Base-by-base conservation (phyloP, 2,113 vertebrate species). In the Limanda limanda region DNA sequence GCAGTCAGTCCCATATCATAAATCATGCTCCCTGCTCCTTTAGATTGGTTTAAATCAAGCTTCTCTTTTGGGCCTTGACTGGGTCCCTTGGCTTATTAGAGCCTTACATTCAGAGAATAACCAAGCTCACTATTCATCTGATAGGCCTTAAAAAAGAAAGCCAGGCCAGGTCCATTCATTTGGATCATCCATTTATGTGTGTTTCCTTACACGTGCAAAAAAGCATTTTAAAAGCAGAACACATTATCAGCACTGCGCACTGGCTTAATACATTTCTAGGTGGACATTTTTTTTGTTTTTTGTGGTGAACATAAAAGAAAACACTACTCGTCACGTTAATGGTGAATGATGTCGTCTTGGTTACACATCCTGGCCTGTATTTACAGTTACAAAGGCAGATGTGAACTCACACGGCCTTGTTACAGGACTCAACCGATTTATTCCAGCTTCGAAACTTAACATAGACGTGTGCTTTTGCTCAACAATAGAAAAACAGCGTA, bases 11-110 rank as follows among this genome's bases (percentile, higher is more conserved):
- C 81, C 65, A 81, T 85, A 71, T 93, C 87, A 70, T 91, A 92
- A 94, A 94, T 92, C 92, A 93, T 85, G 81, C 79, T 92, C 88
- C 24, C 59, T 81, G 85, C 72, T 84, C 74, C 56, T 83, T 90
- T 83, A 90, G 88, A 91, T 90, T 92, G 87, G 86, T 92, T 93
- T 92, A 92, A 92, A 91, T 92, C 72, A 69, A 86, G 91, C 86
- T 84, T 89, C 86, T 87, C 89, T 85, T 89, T 87, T 78, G 86
- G 87, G 91, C 82, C 84, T 85, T 69, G 85, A 86, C 87, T 89
- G 58, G 83, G 87, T 94, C 91, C 86, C 90, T 79, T 60, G 85
- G 86, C 92, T 94, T 94, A 93, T 94, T 94, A 93, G 87, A 88
- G 87, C 81, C 84, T 82, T 86, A 88, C 60, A 72, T 85, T 80